Evolutionary conservation across 2,888 invertebrate species (phyloP), one percentile per base, ranked within the genome.

Genomic region (Apomyelois bistriatella): DNA sequence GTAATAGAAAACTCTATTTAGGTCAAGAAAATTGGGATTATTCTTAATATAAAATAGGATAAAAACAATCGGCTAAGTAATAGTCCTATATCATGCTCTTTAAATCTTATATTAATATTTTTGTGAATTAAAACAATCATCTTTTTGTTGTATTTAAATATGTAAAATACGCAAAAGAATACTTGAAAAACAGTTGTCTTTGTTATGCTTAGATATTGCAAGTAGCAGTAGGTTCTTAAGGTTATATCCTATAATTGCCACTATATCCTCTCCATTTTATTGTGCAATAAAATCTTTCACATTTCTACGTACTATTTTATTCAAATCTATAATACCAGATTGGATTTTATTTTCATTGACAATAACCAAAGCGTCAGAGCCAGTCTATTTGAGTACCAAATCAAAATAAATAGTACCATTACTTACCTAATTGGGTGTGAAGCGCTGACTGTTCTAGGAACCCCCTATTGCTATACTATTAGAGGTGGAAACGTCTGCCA

Each of bases 381-480:
- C 35, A 51, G 22, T 52, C 43, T 43, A 36, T 28, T 43, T 36
- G 13, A 37, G 52, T 13, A 62, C 63, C 59, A 63, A 66, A 67
- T 66, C 61, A 58, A 68, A 76, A 76, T 71, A 63, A 73, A 69
- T 68, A 66, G 61, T 60, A 61, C 68, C 72, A 76, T 76, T 74
- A 75, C 69, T 64, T 68, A 69, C 66, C 67, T 78, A 82, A 83
- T 82, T 79, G 72, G 75, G 81, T 83, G 82, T 74, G 74, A 79
- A 80, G 64, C 66, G 65, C 61, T 65, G 63, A 57, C 60, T 68
- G 62, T 85, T 85, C 85, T 82, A 74, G 79, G 85, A 86, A 85
- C 64, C 65, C 58, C 65, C 74, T 22, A 72, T 75, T 66, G 69
- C 70, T 71, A 74, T 74, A 68, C 72, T 72, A 70, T 72, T 72